Evolutionary conservation across 2,888 invertebrate species (phyloP), one percentile per base, ranked within the genome.

Genomic region (Eledona agricola): DNA sequence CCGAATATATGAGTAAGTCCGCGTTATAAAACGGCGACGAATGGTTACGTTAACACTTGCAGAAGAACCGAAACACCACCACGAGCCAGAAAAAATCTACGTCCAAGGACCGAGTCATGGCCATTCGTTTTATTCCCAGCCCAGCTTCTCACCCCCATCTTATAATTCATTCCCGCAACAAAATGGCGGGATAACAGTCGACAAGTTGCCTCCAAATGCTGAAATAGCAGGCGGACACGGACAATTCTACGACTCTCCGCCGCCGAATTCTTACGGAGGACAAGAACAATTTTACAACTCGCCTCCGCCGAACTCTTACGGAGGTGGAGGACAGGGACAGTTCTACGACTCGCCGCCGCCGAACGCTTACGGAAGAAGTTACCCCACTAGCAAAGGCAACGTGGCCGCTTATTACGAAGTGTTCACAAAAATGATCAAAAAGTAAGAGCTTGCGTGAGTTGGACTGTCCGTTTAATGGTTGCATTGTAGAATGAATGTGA

Each of bases 401-500:
- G 6, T 11, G 10, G n/a, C 7, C 12, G 17, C n/a, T 10, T 34
- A 25, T 5, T 34, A 38, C 29, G 12, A 38, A 1, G 4, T 38
- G 2, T 49, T 38, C 17, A 7, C 22, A 2, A 12, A 22, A 38
- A 15, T 49, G 20, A 4, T 49, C 1, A 19, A 19, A 11, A 49
- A 35, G 46, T 46, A 46, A 3, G 4, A 10, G 12, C 3, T 6
- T 13, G 3, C 7, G 2, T 19, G 20, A 19, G 20, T n/a, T 9
- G 7, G 4, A 28, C 28, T n/a, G n/a, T 29, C 12, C 26, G 1
- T 1, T 7, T 31, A 31, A n/a, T 28, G 9, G 16, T 25, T 20
- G n/a, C 5, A 31, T 70, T 70, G 55, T 46, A 74, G 72, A 20
- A 57, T 67, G 22, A 73, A 75, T 57, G 37, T 66, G 16, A 72